Percentiles rank a stretch among this genome's conserved stretches.
Conservation (phyloP, 2,113 vertebrate genomes). For the Albula glossodonta region DNA sequence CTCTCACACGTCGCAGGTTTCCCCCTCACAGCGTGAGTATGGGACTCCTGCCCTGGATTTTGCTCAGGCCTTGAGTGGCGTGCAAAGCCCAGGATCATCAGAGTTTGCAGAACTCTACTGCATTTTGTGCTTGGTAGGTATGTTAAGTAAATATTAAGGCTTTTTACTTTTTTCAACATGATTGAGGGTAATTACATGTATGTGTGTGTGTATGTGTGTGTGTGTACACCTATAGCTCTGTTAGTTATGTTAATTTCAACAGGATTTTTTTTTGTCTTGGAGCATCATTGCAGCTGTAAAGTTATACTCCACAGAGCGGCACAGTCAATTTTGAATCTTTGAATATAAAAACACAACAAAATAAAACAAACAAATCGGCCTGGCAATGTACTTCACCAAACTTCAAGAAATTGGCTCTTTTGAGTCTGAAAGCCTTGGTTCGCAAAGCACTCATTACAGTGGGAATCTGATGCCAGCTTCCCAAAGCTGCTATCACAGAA, state of each 20-base stretch:
- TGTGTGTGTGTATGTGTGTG: too few relatives aligned
- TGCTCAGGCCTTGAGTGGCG: constrained; percentile 46
- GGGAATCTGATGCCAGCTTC: constrained; percentile 31
- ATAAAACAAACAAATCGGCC: constrained; percentile 36
- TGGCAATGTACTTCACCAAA: constrained; percentile 53
- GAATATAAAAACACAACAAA: constrained; percentile 37
- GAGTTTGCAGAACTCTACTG: constrained; percentile 56
- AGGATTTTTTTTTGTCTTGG: constrained; percentile 47
- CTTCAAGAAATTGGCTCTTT: constrained; percentile 57
- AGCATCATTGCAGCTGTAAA: constrained; percentile 62
- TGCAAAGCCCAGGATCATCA: constrained; percentile 49
- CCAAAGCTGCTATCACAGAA: background rate
- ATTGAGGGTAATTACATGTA: too few relatives aligned
- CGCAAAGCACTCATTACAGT: constrained; percentile 59
- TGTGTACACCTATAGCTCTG: background rate
- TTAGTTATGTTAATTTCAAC: constrained; percentile 46
- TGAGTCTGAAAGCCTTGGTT: constrained; percentile 61
- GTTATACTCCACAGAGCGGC: constrained; percentile 60
- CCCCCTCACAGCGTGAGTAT: constrained; percentile 50
- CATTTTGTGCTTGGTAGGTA: constrained; percentile 74
- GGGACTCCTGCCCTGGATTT: constrained; percentile 56
- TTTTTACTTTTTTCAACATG: constrained; percentile 27
- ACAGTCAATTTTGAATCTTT: constrained; percentile 62
- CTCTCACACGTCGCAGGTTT: constrained; percentile 37
- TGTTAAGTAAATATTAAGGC: constrained; percentile 72